These are phyloP conservation scores for Bombyx mori DNA, from an alignment of 1,140 invertebrate genomes.

Conservation along the genomic window DNA sequence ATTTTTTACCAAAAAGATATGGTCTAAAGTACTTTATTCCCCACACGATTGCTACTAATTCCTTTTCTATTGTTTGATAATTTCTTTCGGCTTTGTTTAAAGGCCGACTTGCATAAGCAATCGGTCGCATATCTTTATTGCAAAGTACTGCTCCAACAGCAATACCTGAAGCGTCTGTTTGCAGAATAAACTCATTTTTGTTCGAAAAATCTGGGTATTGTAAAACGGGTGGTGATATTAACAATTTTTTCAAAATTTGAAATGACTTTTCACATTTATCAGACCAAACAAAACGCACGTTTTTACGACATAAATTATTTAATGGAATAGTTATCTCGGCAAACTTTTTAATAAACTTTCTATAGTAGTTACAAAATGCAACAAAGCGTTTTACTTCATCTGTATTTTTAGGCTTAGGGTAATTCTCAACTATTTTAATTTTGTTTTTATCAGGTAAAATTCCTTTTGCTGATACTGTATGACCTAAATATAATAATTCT, in stretches of 20 bases:
- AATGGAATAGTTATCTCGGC: background rate
- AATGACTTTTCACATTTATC: background rate
- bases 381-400: slow-evolving; percentile 2
- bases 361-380: slow-evolving; percentile 4
- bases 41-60: slow-evolving; percentile 71
- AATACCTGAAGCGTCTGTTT: no score
- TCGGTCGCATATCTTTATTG: no score
- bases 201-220: no score
- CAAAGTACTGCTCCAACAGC: no score
- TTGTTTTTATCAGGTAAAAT: slow-evolving; percentile 1
- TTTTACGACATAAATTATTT: slow-evolving; percentile 2
- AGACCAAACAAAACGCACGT: background rate
- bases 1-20: slow-evolving; percentile 37
- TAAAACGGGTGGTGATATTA: slow-evolving; percentile 19
- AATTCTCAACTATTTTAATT: slow-evolving; percentile 1
- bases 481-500: slow-evolving; percentile 13
- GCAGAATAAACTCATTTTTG: no score
- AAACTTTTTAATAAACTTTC: slow-evolving; percentile 1
- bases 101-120: slow-evolving; percentile 47
- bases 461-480: slow-evolving; percentile 5
- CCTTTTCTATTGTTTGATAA: slow-evolving; percentile 42
- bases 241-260: background rate
- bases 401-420: background rate
- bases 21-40: slow-evolving; percentile 54
- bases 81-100: slow-evolving; percentile 37